Evolutionary conservation across 2,797 vertebrate species (phyloP).

Genomic region (Peromyscus nudipes): DNA sequence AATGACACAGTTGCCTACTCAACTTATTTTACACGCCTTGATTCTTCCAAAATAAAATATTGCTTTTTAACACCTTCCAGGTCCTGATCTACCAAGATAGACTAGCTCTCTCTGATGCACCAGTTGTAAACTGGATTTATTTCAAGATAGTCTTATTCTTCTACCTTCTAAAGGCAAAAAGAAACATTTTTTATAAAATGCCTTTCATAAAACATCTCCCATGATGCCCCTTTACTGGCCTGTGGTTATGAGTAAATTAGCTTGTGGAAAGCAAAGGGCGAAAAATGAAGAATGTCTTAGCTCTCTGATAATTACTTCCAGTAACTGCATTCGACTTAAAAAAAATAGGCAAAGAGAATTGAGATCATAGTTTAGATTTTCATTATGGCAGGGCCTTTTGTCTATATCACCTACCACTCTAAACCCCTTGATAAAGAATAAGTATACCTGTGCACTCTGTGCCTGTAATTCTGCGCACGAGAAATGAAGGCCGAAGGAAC

Average conservation of each 20-base stretch:
- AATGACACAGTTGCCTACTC: not conserved
- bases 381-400: not conserved
- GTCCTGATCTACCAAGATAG: not conserved
- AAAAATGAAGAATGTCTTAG: slow-evolving; percentile 32
- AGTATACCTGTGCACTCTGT: not conserved
- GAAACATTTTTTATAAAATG: slow-evolving; percentile 11
- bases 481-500: not conserved
- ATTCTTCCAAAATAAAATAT: not conserved
- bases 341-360: not conserved
- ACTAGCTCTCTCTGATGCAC: slow-evolving; percentile 20
- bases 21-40: not conserved
- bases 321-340: not conserved
- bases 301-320: not conserved
- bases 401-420: not conserved
- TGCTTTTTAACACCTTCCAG: not conserved
- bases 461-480: rapidly evolving
- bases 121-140: slow-evolving; percentile 20
- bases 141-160: slow-evolving; percentile 35
- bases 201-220: slow-evolving; percentile 14
- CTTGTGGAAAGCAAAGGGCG: slow-evolving; percentile 28
- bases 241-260: slow-evolving; percentile 16
- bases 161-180: slow-evolving; percentile 33
- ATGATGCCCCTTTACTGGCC: not conserved
- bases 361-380: not conserved
- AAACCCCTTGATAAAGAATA: not conserved